Evolutionary conservation across 2,888 invertebrate genomes (phyloP).

Genomic region (Eupithecia inturbata): DNA sequence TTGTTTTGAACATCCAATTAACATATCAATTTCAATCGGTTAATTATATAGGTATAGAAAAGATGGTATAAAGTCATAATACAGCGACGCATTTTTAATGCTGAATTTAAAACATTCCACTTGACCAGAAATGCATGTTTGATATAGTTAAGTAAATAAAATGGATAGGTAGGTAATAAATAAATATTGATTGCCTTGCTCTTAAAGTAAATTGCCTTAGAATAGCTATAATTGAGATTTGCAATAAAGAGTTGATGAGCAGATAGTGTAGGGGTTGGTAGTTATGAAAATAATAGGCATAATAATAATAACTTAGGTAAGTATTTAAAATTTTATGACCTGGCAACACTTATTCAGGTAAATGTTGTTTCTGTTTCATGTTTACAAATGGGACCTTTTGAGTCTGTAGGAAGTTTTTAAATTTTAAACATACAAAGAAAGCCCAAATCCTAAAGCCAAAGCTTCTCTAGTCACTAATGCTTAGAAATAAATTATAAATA

Average conservation of each 20-base stretch:
- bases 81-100: not conserved
- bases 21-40: constrained; percentile 39
- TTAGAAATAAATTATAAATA: not conserved
- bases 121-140: not conserved
- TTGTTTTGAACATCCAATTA: constrained; percentile 14
- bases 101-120: constrained; percentile 2
- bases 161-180: not conserved
- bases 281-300: not conserved
- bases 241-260: not conserved
- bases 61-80: not conserved
- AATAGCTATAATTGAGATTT: not conserved
- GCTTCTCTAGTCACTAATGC: constrained; percentile 31
- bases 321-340: not conserved
- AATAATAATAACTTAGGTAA: not conserved
- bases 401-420: constrained; percentile 29
- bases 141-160: not conserved
- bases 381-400: constrained; percentile 53
- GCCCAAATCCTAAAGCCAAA: constrained; percentile 11
- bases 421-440: not conserved
- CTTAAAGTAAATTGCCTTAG: not conserved
- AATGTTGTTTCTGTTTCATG: constrained; percentile 34
- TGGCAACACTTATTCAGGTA: not conserved
- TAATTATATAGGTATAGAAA: not conserved
- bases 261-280: not conserved
- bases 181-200: not conserved